phyloP scores from a whole-genome alignment of 2,888 invertebrate genomes.

The Harpalus rubripes region DNA sequence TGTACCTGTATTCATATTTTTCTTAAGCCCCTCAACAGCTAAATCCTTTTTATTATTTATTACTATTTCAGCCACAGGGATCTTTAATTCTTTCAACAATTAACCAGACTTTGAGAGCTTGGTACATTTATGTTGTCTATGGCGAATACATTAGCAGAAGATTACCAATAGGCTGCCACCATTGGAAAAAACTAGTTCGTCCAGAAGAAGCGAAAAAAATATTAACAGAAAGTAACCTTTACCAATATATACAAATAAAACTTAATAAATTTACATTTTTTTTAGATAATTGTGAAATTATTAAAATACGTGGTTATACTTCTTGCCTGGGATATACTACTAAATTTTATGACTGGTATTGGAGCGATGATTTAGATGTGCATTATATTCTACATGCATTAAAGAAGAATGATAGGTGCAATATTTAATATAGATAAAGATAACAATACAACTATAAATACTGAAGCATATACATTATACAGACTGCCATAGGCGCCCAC shows the following conservation, averaged over 20 bases:
- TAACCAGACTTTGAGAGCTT: conserved; percentile 78
- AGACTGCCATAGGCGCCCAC: no score
- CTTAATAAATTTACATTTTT: conserved; percentile 70
- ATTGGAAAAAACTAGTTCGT: conserved; percentile 92
- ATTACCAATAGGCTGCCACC: conserved; percentile 92
- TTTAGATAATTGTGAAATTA: conserved; percentile 84
- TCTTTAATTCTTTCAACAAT: conserved; percentile 86
- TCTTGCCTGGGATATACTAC: neutral
- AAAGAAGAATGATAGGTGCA: neutral
- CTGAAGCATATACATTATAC: no score
- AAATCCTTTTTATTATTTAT: no score
- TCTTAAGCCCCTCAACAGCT: no score
- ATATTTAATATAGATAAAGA: neutral
- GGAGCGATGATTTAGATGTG: conserved; percentile 76
- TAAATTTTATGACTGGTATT: conserved; percentile 82
- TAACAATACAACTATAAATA: neutral
- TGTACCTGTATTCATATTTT: no score
- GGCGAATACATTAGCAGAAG: conserved; percentile 88
- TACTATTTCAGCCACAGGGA: conserved; percentile 80
- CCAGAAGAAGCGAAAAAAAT: conserved; percentile 87
- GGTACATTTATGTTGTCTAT: conserved; percentile 74
- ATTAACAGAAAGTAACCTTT: conserved; percentile 84
- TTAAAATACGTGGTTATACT: conserved; percentile 85
- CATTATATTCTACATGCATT: neutral
- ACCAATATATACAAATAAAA: neutral